phyloP scores from a whole-genome alignment of 1,140 invertebrate species.

The Drosophila ironensis region DNA sequence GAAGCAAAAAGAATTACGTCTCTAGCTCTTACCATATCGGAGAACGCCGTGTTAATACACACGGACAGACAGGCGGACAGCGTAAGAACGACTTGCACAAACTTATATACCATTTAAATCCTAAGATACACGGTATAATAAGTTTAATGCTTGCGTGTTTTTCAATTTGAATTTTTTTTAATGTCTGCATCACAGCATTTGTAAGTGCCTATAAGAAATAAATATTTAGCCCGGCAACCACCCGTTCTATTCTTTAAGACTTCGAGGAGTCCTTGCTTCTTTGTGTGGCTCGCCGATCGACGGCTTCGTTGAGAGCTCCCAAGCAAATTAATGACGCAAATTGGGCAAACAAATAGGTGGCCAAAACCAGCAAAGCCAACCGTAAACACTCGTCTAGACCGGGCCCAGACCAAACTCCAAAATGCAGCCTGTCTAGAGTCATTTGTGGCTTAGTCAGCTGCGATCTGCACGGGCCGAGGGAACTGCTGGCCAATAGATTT shows the following conservation, averaged over 20 bases:
- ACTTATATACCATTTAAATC: too few species aligned
- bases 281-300: not conserved
- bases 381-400: conserved; percentile 7
- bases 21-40: too few species aligned
- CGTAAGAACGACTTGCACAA: too few species aligned
- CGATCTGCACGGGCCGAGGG: not conserved
- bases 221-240: too few species aligned
- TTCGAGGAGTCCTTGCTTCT: not conserved
- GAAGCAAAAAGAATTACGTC: too few species aligned
- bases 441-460: conserved; percentile 18
- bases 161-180: not conserved
- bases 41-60: too few species aligned
- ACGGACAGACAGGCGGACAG: too few species aligned
- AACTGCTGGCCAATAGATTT: conserved; percentile 15
- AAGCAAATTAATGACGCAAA: conserved; percentile 61
- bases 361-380: conserved; percentile 7
- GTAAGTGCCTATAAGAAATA: too few species aligned
- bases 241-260: not conserved
- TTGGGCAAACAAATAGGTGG: conserved; percentile 26
- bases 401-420: conserved; percentile 1
- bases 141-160: not conserved
- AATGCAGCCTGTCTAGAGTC: conserved; percentile 8
- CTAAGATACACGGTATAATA: too few species aligned
- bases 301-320: conserved; percentile 21
- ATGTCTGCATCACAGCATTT: too few species aligned